Base-by-base conservation (phyloP, 2,888 invertebrate genomes). In the Noctua fimbriata region DNA sequence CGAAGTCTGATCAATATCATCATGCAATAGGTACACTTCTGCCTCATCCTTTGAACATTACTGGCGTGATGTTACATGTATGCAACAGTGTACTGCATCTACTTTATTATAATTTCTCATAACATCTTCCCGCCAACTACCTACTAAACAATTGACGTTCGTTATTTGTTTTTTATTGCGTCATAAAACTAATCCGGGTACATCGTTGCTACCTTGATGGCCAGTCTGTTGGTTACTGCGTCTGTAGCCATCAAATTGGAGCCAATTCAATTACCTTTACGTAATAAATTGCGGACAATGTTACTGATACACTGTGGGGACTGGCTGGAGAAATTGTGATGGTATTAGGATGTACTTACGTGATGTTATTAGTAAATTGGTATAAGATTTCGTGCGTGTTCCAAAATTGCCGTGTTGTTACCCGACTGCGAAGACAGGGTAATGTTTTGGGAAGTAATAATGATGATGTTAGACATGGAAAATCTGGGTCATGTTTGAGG, bases 181-280 rank as follows among this genome's bases (percentile, higher is more conserved):
- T 28, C 70, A 70, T 88, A 77, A 84, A 89, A 79, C 79, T 84
- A 88, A 89, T 88, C 71, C 71, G 55, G 71, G 49, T 14, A 86
- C 82, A 81, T 72, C 77, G 86, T 83, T 65, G 52, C 66, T 60
- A 21, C 78, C 89, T 88, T 89, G 85, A 88, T 86, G 74, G 79
- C n/a, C 49, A 18, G 28, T 66, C 80, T 71, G 65, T n/a, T 55
- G 36, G 72, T 83, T 77, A 75, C 36, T 58, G 36, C 69, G 81
- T 73, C 85, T 84, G 67, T 67, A 78, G 74, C 70, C 70, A 74
- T 84, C 84, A 85, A 87, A 72, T 82, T 78, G 73, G 66, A 84
- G 79, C 80, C 88, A 81, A 89, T 88, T 88, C 88, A 88, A 88
- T 88, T 86, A 88, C 73, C 74, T 73, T 70, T 74, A 28, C 44